Evolutionary conservation across 2,113 vertebrate species (phyloP), one percentile per base, ranked within the genome.

Genomic region (Variabilichromis moorii): DNA sequence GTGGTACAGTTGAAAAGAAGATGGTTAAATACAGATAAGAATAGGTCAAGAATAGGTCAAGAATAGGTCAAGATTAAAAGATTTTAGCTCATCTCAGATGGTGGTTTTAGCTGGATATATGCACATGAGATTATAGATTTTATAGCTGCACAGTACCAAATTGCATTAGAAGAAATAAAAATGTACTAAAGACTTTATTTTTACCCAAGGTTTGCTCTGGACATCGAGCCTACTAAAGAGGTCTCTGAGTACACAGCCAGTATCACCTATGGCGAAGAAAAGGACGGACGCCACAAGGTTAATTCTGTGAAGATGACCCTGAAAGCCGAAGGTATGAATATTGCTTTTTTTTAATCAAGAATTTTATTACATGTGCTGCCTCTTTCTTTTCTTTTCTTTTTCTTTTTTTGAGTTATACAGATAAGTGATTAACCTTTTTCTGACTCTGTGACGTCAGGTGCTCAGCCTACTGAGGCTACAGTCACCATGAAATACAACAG

Each of bases 161-260:
- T 21, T 68, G 1, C 33, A 21, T 68, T 37, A 21, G 1, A 37
- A 40, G 33, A 66, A 66, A 66, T 66, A 19, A 66, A 66, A 76
- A 66, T 24, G 24, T 4, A 71, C 26, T 13, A 63, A 21, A 40
- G 8, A 37, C 3, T 86, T 78, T 37, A 51, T 45, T 51, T 78
- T 86, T 19, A 42, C 78, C 79, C 59, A 84, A 99, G 98, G 66
- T 97, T 96, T 92, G 94, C 95, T 47, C 5, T 98, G 89, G 97
- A 97, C 86, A 92, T 98, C 55, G 85, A 89, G 76, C 96, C 98
- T 4, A 96, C 97, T 0, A 94, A 95, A 0, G 91, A 96, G 5
- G 96, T 98, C 13, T 93, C 96, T 14, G 97, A 97, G 71, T 99
- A 98, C 83, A 97, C 97, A 28, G 97, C 97, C 87, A 96, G 94